Base-by-base conservation (phyloP, 1,140 invertebrate genomes). In the Melipona quadrifasciata region DNA sequence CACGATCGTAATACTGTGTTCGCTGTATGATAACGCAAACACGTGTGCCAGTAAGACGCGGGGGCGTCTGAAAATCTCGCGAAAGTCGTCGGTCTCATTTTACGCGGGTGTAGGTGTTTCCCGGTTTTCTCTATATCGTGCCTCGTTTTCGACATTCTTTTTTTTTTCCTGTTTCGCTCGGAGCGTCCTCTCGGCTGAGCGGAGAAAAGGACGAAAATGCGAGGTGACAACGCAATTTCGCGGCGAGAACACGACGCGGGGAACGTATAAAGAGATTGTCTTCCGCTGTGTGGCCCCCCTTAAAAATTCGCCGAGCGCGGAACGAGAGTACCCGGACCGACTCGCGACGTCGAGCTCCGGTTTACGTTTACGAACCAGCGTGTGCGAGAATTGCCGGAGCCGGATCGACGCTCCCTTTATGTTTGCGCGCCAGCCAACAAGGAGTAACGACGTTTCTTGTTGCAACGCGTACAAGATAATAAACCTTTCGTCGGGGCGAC, bases 161-260 rank as follows among this genome's bases (percentile, higher is more conserved):
- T 6, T 47, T 47, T 47, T 10, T 8, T 47, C 39, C 39, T 8
- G 39, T 47, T 19, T 53, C 81, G 16, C 19, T 47, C 31, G n/a
- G n/a, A 6, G 34, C 31, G 24, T 5, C 17, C 39, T 24, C 39
- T 27, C 0, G 39, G 34, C 19, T 51, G 55, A 24, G 8, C 19
- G 58, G 70, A 34, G 34, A 34, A 34, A 2, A 75, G 34, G 55
- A 74, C n/a, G 65, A 83, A 39, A 85, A 86, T 58, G 67, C 82
- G 55, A 65, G 73, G 77, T 90, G 89, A 90, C 88, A 90, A 90
- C 70, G 89, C 83, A 90, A 90, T 90, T 90, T 90, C 86, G 82
- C 77, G 73, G 75, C 71, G 80, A 83, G 78, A 90, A 87, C 82
- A 80, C 72, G 67, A 71, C 39, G 27, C 74, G 57, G 31, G 87